phyloP scores from a whole-genome alignment of 92 coral and sea anemone species.

The Desmophyllum pertusum region DNA sequence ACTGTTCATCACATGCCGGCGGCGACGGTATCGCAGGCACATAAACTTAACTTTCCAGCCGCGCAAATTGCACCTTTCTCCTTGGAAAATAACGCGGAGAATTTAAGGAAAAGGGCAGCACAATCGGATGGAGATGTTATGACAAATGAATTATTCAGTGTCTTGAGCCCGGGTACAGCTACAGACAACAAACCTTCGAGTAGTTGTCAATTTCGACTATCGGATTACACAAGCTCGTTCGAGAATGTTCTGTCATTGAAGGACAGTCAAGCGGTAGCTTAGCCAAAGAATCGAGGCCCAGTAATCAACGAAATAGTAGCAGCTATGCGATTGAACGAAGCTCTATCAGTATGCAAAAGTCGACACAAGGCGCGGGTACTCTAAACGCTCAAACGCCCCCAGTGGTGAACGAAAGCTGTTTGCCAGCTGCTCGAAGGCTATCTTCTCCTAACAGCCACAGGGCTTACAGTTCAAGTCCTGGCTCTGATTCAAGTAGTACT shows the following conservation, averaged over 20 bases:
- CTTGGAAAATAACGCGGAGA: background rate
- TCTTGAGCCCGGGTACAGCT: background rate
- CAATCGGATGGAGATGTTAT: constrained; percentile 19
- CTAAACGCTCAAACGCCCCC: background rate
- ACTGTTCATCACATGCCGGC: constrained; percentile 45
- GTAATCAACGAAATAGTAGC: constrained; percentile 1
- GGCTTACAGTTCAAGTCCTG: constrained; percentile 36
- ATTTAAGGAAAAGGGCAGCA: background rate
- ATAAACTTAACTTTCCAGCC: background rate
- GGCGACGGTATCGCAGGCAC: background rate
- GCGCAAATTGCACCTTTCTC: background rate
- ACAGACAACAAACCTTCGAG: constrained; percentile 6
- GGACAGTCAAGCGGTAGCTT: background rate
- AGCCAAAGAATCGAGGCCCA: background rate
- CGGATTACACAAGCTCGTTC: constrained; percentile 9
- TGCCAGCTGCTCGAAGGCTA: constrained; percentile 1
- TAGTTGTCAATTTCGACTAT: constrained; percentile 3
- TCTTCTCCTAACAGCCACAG: constrained; percentile 38
- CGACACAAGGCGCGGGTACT: background rate
- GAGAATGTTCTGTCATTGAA: constrained; percentile 10
- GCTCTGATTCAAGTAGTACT: constrained; percentile 37
- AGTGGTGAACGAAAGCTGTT: constrained; percentile 6
- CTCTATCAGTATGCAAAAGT: background rate
- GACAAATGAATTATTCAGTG: constrained; percentile 11
- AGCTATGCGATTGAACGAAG: background rate